phyloP scores from a whole-genome alignment of 2,888 invertebrate genomes.

The Scaptomyza caliginosa region DNA sequence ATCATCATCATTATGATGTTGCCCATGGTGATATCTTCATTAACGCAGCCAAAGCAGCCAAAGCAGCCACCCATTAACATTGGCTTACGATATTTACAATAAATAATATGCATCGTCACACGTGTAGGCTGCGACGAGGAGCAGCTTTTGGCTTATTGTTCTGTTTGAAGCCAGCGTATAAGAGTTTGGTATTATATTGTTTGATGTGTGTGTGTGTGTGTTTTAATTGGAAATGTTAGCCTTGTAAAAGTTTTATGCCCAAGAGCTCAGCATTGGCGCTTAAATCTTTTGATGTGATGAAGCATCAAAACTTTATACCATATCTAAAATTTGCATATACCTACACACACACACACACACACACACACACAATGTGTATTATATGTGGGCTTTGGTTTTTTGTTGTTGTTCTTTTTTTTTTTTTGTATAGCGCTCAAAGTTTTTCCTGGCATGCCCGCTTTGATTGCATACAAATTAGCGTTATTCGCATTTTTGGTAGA shows the following conservation, averaged over 20 bases:
- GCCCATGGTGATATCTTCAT: constrained; percentile 17
- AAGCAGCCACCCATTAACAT: constrained; percentile 27
- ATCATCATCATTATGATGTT: constrained; percentile 7
- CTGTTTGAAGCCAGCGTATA: constrained; percentile 40
- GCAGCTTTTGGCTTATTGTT: constrained; percentile 26
- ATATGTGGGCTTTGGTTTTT: constrained; percentile 44
- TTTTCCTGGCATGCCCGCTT: constrained; percentile 63
- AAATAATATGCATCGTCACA: neutral
- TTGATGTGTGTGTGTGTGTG: too few species aligned
- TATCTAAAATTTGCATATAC: constrained; percentile 19
- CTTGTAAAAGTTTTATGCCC: constrained; percentile 46
- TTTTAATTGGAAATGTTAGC: constrained; percentile 51
- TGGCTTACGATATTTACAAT: constrained; percentile 28
- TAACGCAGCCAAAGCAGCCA: constrained; percentile 6
- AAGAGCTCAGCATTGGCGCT: constrained; percentile 15
- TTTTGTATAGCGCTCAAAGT: constrained; percentile 51
- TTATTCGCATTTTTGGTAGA: constrained; percentile 77
- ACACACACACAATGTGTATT: too few species aligned
- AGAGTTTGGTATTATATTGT: neutral
- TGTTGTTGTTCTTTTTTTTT: constrained; percentile 44
- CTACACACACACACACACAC: too few species aligned
- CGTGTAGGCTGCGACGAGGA: constrained; percentile 22
- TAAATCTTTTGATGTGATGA: constrained; percentile 61
- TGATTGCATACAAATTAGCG: constrained; percentile 76
- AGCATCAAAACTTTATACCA: constrained; percentile 20